Conservation (phyloP, 2,888 invertebrate species). For the Apodemia hepburni region DNA sequence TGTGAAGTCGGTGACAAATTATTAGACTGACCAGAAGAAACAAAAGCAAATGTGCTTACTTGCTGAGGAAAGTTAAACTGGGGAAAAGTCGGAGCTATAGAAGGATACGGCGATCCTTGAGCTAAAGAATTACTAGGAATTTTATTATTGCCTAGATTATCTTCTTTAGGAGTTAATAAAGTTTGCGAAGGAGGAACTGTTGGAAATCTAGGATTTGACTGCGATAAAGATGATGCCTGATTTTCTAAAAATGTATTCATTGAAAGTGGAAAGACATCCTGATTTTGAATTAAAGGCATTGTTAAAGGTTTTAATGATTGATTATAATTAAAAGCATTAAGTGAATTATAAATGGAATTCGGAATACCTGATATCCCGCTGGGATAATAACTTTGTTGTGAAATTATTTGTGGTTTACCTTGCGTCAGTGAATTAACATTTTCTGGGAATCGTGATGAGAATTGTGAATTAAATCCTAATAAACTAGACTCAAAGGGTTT, state of each 20-base stretch:
- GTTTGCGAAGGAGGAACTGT: constrained; percentile 27
- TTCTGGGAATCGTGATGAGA: not conserved
- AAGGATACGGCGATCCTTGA: constrained; percentile 53
- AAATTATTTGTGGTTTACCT: not conserved
- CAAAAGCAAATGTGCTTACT: constrained; percentile 28
- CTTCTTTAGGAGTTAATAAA: constrained; percentile 30
- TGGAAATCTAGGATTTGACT: constrained; percentile 29
- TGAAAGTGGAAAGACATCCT: not conserved
- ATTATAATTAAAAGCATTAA: not conserved
- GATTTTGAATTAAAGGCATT: not conserved
- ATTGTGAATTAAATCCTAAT: constrained; percentile 2
- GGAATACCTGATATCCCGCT: not conserved
- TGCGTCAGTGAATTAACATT: not conserved
- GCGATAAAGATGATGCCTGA: constrained; percentile 19
- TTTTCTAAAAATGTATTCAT: constrained; percentile 17
- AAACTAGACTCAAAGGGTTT: not conserved
- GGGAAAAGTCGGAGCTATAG: constrained; percentile 38
- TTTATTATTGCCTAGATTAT: constrained; percentile 19
- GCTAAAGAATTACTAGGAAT: constrained; percentile 42
- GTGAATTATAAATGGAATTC: not conserved
- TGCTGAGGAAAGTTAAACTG: constrained; percentile 17
- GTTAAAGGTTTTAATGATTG: not conserved
- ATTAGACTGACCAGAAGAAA: constrained; percentile 35
- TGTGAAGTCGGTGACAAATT: constrained; percentile 4
- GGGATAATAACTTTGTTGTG: not conserved